phyloP scores from a whole-genome alignment of 2,888 invertebrate genomes.

The Pseudococcus longispinus region DNA sequence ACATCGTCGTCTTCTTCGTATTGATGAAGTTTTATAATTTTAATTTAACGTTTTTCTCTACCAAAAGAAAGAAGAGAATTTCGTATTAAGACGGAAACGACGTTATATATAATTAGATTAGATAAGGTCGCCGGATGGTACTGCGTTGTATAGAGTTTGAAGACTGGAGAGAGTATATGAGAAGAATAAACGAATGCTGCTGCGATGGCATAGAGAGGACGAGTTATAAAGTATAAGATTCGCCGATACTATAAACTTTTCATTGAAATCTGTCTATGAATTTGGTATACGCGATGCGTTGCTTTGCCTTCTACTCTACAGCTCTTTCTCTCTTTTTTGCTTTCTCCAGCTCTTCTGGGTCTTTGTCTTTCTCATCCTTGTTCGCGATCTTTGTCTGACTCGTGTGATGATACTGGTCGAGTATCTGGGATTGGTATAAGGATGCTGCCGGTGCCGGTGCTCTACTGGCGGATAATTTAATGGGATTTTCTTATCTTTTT shows the following conservation, averaged over 20 bases:
- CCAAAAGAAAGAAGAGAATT: background rate
- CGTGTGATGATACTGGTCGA: background rate
- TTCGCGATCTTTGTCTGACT: background rate
- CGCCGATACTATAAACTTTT: constrained; percentile 18
- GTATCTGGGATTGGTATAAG: background rate
- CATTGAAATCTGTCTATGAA: constrained; percentile 42
- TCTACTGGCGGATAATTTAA: constrained; percentile 21
- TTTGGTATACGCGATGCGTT: background rate
- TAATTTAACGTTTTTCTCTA: background rate
- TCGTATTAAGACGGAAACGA: background rate
- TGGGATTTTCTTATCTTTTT: constrained; percentile 50
- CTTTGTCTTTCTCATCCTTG: background rate
- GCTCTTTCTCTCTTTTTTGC: background rate
- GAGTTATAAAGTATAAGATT: background rate
- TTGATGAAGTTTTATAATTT: background rate
- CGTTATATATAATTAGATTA: constrained; percentile 18
- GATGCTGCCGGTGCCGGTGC: background rate
- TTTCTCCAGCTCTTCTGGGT: background rate
- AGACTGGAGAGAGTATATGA: background rate
- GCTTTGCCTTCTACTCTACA: background rate
- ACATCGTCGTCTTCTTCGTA: background rate
- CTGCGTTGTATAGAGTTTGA: too few species aligned
- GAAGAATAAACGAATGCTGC: background rate
- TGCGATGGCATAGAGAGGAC: background rate
- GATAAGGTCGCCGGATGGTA: background rate